These are phyloP conservation scores for Oedothorax gibbosus DNA, from an alignment of 1,140 invertebrate genomes.

Conservation along the genomic window DNA sequence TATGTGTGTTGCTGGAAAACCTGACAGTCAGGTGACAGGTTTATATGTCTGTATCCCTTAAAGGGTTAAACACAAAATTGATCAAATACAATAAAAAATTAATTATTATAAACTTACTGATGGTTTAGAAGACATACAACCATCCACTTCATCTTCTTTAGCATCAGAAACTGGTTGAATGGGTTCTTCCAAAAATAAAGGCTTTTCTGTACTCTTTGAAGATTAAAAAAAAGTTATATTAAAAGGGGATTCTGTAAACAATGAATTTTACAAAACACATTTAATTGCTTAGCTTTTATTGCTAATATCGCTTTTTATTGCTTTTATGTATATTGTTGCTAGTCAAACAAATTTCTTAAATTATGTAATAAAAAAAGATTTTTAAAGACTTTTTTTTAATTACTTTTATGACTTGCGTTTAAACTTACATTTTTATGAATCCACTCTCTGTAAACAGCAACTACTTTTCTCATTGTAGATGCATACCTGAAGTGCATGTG, in stretches of 20 bases:
- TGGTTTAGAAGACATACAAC: conserved; percentile 1
- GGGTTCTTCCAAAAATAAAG: conserved; percentile 62
- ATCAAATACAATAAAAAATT: background rate
- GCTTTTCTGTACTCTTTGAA: conserved; percentile 54
- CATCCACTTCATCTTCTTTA: conserved; percentile 51
- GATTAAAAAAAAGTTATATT: background rate
- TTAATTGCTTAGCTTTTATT: too few relatives aligned
- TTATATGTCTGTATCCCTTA: too few relatives aligned
- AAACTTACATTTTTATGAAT: conserved; percentile 85
- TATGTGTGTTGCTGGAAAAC: too few relatives aligned
- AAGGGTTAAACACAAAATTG: too few relatives aligned
- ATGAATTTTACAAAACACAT: too few relatives aligned
- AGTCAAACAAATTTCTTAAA: too few relatives aligned
- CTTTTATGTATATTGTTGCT: background rate
- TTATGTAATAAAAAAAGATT: too few relatives aligned
- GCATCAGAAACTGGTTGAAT: conserved; percentile 3
- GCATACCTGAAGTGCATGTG: conserved; percentile 88
- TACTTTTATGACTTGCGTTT: too few relatives aligned
- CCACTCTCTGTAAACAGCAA: conserved; percentile 96
- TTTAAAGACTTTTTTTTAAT: too few relatives aligned
- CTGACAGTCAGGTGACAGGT: too few relatives aligned
- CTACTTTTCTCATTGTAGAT: conserved; percentile 86
- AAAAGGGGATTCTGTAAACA: too few relatives aligned
- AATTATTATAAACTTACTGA: conserved; percentile 4
- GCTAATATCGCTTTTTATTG: background rate